Base-by-base conservation (phyloP, 2,113 vertebrate genomes). In the Myrmecophaga tridactyla region DNA sequence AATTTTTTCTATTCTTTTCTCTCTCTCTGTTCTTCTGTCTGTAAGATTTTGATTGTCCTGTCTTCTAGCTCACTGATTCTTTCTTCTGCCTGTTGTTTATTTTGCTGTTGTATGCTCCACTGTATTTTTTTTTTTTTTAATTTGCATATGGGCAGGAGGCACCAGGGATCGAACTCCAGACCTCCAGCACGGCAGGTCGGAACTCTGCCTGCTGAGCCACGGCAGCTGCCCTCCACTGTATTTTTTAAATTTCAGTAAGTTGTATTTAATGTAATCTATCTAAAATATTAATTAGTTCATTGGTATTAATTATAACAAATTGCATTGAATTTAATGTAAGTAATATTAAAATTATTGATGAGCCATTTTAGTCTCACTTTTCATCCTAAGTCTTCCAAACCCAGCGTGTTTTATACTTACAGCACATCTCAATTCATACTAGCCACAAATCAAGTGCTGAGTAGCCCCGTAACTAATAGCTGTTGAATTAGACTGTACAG, bases 401-500 rank as follows among this genome's bases (percentile, higher is more conserved):
- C 34, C 43, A 43, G 2, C 27, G 0, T 27, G 2, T 9, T n/a
- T 77, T 60, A 36, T 12, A 20, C 25, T 53, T 31, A 10, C 1
- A 60, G 29, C 25, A 5, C 51, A 14, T 73, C 67, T 89, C 29
- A 6, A 0, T 36, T 60, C 4, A 29, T 77, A 56, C 3, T 4
- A 67, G 34, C 15, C 62, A 43, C 39, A 69, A 0, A 36, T 89
- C 63, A 51, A 14, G 36, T 20, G 7, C 31, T 36, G 29, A 8
- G 2, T 13, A 70, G 62, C 73, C 46, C 12, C 6, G 39, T 43
- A 43, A 3, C 46, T 23, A 36, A 56, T 27, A 58, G 39, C 53
- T n/a, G n/a, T n/a, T n/a, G 8, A 65, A 39, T 0, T 43, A 27
- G 11, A 48, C 0, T 10, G 43, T 1, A 0, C 31, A 36, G 15